These are phyloP conservation scores for Peribatodes rhomboidaria DNA, from an alignment of 2,888 invertebrate species.

Conservation along the genomic window DNA sequence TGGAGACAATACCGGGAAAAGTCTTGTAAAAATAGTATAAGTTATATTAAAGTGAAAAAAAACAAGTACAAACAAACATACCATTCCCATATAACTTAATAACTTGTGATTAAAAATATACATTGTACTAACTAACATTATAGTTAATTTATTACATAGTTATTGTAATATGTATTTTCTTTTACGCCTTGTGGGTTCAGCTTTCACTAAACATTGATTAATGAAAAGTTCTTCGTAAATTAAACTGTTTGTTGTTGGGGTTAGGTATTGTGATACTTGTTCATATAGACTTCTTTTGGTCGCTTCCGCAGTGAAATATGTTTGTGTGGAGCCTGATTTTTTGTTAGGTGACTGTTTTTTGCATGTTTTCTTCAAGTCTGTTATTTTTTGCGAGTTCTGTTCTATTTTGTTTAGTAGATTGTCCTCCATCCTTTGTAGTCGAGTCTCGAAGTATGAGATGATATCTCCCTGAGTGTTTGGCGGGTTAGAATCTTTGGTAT, in stretches of 20 bases:
- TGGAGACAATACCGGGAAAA: conserved; percentile 89
- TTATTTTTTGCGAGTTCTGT: conserved; percentile 70
- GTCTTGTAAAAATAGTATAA: conserved; percentile 85
- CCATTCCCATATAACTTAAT: neutral
- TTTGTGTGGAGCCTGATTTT: conserved; percentile 60
- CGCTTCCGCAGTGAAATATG: conserved; percentile 56
- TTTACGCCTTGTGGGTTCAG: conserved; percentile 57
- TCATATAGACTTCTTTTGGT: conserved; percentile 70
- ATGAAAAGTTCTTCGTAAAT: conserved; percentile 80
- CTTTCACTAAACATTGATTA: conserved; percentile 55
- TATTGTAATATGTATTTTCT: conserved; percentile 52
- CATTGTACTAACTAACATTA: conserved; percentile 6
- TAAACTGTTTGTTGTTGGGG: conserved; percentile 66
- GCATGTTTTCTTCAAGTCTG: conserved; percentile 62
- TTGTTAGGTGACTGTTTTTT: conserved; percentile 41
- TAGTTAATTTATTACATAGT: conserved; percentile 10
- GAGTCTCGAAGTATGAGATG: conserved; percentile 67
- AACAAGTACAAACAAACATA: conserved; percentile 2
- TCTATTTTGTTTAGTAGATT: conserved; percentile 72
- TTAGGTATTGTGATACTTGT: conserved; percentile 76
- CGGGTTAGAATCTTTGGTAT: conserved; percentile 50
- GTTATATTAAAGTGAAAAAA: conserved; percentile 12
- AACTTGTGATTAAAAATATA: neutral
- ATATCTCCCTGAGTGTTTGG: conserved; percentile 58
- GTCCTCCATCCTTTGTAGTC: conserved; percentile 74